Evolutionary conservation across 2,113 vertebrate genomes (phyloP), one percentile per base, ranked within the genome.

Genomic region (Myocastor coypus): DNA sequence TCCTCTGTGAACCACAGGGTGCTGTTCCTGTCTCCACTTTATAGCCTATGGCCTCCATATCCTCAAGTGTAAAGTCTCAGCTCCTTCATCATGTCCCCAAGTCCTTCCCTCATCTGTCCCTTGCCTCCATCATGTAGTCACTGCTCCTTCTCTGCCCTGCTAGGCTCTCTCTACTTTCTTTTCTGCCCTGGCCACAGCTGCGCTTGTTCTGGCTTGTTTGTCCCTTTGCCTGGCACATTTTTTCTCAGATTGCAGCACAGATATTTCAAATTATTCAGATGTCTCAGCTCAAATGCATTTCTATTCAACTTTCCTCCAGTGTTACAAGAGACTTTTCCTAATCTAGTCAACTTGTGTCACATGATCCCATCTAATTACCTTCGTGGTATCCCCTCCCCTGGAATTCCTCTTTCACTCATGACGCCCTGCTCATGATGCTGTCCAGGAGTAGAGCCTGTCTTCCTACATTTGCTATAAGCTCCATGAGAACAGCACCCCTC

Each of bases 1-100:
- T n/a, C 32, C 3, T 16, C 28, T 1, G 12, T 0, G 7, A 50
- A 17, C 37, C 14, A 20, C 71, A 16, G 40, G 19, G 2, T 0
- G 0, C 11, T 17, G 1, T 22, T 59, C 42, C 13, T 20, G 1
- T 0, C 32, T 40, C 20, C 20, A 2, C 3, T 37, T 69, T 78
- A 26, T 1, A 17, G 16, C 16, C 16, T 13, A 9, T 5, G 34
- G 7, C n/a, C 46, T 37, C n/a, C 50, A 50, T 55, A 13, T 16
- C 66, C 14, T 16, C 1, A 22, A 24, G 68, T 37, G 16, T 71
- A 30, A 87, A 75, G 32, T 80, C 26, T 1, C 57, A 61, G 46
- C 19, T 12, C 64, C 63, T 32, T 42, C 46, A 17, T 22, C 28
- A 1, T 7, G 13, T 6, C 64, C 64, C 55, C 57, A 75, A 26